A percentile compares a stretch with the other conserved stretches of the same genome.
phyloP scores from a whole-genome alignment of 2,888 invertebrate species.

The Sinelater perroti region DNA sequence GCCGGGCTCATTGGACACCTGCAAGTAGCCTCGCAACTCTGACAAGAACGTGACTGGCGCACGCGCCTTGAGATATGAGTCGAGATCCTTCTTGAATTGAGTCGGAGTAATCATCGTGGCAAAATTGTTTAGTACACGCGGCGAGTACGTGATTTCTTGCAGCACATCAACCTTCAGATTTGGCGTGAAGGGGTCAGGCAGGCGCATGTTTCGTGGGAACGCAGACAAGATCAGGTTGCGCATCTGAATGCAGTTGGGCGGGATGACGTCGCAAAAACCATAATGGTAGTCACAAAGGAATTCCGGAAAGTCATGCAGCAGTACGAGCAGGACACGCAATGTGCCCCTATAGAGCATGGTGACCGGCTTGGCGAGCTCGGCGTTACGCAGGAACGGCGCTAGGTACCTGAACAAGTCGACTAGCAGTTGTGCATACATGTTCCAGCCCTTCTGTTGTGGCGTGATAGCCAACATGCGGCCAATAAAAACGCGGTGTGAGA shows the following conservation, averaged over 20 bases:
- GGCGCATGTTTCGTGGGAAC: slow-evolving; percentile 96
- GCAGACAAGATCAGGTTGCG: slow-evolving; percentile 97
- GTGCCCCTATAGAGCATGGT: slow-evolving; percentile 96
- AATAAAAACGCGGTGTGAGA: slow-evolving; percentile 96
- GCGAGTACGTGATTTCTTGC: slow-evolving; percentile 86
- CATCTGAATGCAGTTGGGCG: slow-evolving; percentile 99
- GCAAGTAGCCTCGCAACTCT: slow-evolving; percentile 89
- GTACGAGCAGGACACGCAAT: slow-evolving; percentile 89
- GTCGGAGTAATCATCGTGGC: slow-evolving; percentile 85
- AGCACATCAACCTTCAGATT: slow-evolving; percentile 90
- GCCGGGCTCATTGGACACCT: slow-evolving; percentile 88
- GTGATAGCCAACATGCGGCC: slow-evolving; percentile 91
- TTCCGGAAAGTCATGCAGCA: slow-evolving; percentile 99
- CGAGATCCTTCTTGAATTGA: slow-evolving; percentile 94
- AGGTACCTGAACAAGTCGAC: slow-evolving; percentile 96
- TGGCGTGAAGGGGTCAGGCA: slow-evolving; percentile 98
- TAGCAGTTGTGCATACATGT: slow-evolving; percentile 95
- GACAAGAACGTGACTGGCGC: slow-evolving; percentile 96
- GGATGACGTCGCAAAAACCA: slow-evolving; percentile 98
- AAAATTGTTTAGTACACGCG: slow-evolving; percentile 89
- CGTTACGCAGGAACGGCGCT: slow-evolving; percentile 96
- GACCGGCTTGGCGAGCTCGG: slow-evolving; percentile 93
- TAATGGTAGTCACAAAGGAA: slow-evolving; percentile 99
- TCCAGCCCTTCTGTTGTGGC: slow-evolving; percentile 96
- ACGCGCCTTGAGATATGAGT: slow-evolving; percentile 93